Evolutionary conservation across 2,888 invertebrate species (phyloP), one percentile per base, ranked within the genome.

Genomic region (Netelia fuscicornis): DNA sequence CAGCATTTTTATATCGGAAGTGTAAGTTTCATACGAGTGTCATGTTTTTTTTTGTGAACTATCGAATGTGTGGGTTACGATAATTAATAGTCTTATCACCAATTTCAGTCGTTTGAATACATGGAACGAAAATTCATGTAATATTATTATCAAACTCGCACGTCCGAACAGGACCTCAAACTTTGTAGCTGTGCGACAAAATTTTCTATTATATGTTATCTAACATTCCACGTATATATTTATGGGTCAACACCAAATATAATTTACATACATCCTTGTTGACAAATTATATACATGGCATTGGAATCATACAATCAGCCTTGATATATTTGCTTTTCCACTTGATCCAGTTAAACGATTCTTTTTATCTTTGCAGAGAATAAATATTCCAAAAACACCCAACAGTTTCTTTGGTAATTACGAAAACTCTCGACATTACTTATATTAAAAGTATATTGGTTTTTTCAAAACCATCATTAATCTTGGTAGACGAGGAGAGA

Each of bases 211-310:
- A 62, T 67, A 58, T 64, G 72, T 72, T 60, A 68, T 48, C 42
- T 20, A 56, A 75, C 84, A 84, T 84, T 84, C 80, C 84, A 84
- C 70, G 71, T 68, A 25, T 75, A 54, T 64, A 79, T 78, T 74
- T 48, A 74, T 83, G 30, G 23, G 13, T 74, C 48, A 48, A 58
- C 37, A 54, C 23, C 37, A 76, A 42, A 65, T 72, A 77, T 56
- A 82, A n/a, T 78, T 13, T 74, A 65, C 23, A 71, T 71, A 42
- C 48, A 44, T 77, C 13, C 62, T 77, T 44, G 54, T 82, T 76
- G 54, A 44, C 44, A 64, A 82, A 82, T 77, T 58, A 23, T 67
- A 54, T 54, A 76, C 30, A 37, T 8, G 37, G 37, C 23, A 8
- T 56, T 80, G 71, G 9, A 23, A 67, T 58, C 48, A 58, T 70